Evolutionary conservation across 2,113 vertebrate species (phyloP).

Genomic region (Festucalex cinctus): DNA sequence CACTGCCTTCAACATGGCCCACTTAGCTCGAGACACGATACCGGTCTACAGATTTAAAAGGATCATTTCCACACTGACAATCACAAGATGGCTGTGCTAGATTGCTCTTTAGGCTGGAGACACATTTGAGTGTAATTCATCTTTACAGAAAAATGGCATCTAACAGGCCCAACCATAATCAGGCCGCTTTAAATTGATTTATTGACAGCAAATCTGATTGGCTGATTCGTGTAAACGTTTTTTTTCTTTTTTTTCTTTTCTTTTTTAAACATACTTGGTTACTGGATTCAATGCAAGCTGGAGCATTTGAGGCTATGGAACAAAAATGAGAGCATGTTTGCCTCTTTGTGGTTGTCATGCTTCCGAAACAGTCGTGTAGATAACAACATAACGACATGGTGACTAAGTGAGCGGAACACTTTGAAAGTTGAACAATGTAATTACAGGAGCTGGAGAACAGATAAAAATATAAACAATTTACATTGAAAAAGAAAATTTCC

Average conservation of each 20-base stretch:
- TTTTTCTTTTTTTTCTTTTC: background rate
- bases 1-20: constrained; percentile 10
- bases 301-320: constrained; percentile 27
- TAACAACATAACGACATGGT: constrained; percentile 47
- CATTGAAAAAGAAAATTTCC: background rate
- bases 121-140: constrained; percentile 30
- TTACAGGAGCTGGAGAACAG: constrained; percentile 38
- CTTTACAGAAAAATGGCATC: constrained; percentile 32
- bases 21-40: constrained; percentile 6
- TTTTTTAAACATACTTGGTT: background rate
- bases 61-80: constrained; percentile 48
- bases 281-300: constrained; percentile 1
- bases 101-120: constrained; percentile 28
- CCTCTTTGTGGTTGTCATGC: constrained; percentile 47
- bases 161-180: constrained; percentile 17
- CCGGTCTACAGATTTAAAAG: constrained; percentile 36
- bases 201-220: constrained; percentile 21
- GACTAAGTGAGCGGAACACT: constrained; percentile 43
- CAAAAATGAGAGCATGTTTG: constrained; percentile 28
- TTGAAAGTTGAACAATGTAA: constrained; percentile 49
- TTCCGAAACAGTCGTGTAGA: constrained; percentile 49
- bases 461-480: constrained; percentile 35
- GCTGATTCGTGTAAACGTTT: background rate
- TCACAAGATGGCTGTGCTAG: constrained; percentile 33
- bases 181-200: constrained; percentile 28